These are phyloP conservation scores for Cremastinae sp. DNA, from an alignment of 2,888 invertebrate species.

Conservation along the genomic window DNA sequence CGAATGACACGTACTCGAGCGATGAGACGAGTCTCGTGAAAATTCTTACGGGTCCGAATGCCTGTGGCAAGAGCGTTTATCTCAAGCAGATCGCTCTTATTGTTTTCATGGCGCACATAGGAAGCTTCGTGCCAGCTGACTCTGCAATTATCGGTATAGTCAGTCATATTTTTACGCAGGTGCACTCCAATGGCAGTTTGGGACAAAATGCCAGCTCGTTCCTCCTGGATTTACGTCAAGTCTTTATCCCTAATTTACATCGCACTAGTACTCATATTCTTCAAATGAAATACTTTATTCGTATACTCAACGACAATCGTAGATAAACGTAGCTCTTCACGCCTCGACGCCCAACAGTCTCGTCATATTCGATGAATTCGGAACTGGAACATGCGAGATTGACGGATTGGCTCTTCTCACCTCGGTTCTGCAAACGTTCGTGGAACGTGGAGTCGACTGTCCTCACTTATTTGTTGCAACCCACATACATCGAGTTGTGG, in stretches of 20 bases:
- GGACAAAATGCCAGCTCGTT: conserved; percentile 91
- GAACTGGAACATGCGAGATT: conserved; percentile 88
- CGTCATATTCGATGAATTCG: conserved; percentile 94
- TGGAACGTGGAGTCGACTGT: conserved; percentile 82
- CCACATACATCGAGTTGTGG: conserved; percentile 86
- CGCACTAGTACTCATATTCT: background rate
- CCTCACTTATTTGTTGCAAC: conserved; percentile 90
- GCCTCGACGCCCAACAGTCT: conserved; percentile 86
- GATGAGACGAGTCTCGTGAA: conserved; percentile 83
- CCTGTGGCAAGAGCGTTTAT: conserved; percentile 95
- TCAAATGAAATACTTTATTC: conserved; percentile 15
- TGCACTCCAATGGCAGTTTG: conserved; percentile 89
- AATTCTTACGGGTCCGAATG: conserved; percentile 94
- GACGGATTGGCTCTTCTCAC: conserved; percentile 89
- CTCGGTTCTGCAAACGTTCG: conserved; percentile 86
- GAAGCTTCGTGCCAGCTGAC: conserved; percentile 93
- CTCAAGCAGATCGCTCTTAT: conserved; percentile 92
- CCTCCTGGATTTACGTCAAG: conserved; percentile 91
- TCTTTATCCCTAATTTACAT: conserved; percentile 73
- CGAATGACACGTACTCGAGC: conserved; percentile 87
- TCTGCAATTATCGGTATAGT: conserved; percentile 87
- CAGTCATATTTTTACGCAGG: conserved; percentile 88
- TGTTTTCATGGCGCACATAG: conserved; percentile 92
- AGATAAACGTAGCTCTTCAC: conserved; percentile 88
- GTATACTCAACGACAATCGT: conserved; percentile 58